These are phyloP conservation scores for Oasisia sp. DNA, from an alignment of 2,888 invertebrate species.

Conservation along the genomic window DNA sequence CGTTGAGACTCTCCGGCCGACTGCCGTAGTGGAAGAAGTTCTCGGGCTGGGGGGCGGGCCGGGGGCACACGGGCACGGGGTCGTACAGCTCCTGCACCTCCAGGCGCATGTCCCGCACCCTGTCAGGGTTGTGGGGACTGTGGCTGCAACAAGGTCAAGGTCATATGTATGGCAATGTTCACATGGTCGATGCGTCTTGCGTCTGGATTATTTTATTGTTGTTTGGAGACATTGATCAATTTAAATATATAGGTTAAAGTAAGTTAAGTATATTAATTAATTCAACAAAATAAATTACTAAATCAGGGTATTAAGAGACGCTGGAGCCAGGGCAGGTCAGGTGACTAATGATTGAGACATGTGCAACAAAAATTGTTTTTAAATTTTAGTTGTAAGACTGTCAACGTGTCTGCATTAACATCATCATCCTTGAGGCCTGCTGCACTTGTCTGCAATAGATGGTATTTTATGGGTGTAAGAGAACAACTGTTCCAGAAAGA, in stretches of 20 bases:
- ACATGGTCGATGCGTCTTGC: neutral
- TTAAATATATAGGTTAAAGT: too few relatives aligned
- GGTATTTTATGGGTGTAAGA: neutral
- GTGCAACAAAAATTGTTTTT: neutral
- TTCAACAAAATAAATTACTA: too few relatives aligned
- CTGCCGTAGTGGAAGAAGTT: constrained; percentile 36
- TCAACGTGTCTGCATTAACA: neutral
- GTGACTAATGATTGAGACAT: neutral
- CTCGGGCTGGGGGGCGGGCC: constrained; percentile 45
- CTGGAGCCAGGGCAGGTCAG: neutral
- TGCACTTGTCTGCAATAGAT: neutral
- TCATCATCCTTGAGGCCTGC: neutral
- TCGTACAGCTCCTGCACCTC: constrained; percentile 50
- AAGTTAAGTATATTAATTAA: too few relatives aligned
- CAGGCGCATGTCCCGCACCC: constrained; percentile 44
- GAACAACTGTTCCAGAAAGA: neutral
- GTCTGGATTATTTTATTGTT: neutral
- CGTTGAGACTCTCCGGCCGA: neutral
- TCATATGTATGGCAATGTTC: neutral
- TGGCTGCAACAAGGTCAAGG: constrained; percentile 29
- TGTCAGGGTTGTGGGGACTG: constrained; percentile 64
- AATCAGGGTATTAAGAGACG: neutral
- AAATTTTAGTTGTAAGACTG: constrained; percentile 13
- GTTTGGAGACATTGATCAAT: too few relatives aligned
- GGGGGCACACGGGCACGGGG: constrained; percentile 49